Conservation (phyloP, 2,888 invertebrate species). For the Camptogramma bilineatum region DNA sequence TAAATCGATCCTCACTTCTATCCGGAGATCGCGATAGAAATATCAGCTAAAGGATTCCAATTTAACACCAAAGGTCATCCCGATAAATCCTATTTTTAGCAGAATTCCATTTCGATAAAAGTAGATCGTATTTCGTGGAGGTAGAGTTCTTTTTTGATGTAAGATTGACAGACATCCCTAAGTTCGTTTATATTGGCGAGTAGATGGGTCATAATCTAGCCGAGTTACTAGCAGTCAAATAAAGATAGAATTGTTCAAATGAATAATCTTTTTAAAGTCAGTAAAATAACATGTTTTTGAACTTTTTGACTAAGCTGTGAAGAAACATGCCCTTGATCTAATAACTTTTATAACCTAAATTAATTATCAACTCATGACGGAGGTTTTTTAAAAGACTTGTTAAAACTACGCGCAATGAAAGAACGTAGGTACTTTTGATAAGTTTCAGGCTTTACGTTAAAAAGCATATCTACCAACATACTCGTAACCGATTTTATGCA, state of each 20-base stretch:
- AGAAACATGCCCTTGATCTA: too few relatives aligned
- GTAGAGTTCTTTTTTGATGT: conserved; percentile 15
- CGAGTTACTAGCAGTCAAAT: neutral
- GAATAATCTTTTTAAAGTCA: too few relatives aligned
- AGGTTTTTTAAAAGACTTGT: too few relatives aligned
- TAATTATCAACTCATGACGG: too few relatives aligned
- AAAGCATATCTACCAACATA: too few relatives aligned
- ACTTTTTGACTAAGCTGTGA: too few relatives aligned
- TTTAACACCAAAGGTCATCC: conserved; percentile 34
- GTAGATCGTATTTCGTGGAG: conserved; percentile 3
- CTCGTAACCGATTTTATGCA: too few relatives aligned
- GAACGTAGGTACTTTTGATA: too few relatives aligned
- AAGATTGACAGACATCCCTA: conserved; percentile 15
- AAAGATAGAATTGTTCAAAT: neutral
- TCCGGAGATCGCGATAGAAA: conserved; percentile 29
- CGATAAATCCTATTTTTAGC: conserved; percentile 39
- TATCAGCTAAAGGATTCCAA: conserved; percentile 32
- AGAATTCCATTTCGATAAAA: neutral
- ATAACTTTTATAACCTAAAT: too few relatives aligned
- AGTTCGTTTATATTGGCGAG: conserved; percentile 18
- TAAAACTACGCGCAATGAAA: too few relatives aligned
- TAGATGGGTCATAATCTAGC: neutral
- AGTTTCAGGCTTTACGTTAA: too few relatives aligned
- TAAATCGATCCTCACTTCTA: conserved; percentile 14
- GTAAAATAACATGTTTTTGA: too few relatives aligned